Conservation (phyloP, 2,888 invertebrate genomes). For the Pseudococcus longispinus region DNA sequence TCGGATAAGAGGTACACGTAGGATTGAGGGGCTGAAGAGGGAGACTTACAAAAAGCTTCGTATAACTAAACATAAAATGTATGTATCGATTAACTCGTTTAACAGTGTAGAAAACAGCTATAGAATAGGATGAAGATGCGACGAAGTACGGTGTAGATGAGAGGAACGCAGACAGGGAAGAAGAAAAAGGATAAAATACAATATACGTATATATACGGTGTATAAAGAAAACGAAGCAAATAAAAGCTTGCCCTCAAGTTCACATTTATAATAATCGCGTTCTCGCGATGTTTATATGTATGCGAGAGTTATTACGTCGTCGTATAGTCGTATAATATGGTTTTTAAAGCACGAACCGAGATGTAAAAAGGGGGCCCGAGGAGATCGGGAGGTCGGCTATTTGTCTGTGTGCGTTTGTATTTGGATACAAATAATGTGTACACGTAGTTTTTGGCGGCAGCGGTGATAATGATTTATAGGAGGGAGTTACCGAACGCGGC, state of each 20-base stretch:
- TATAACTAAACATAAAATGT: neutral
- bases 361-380: neutral
- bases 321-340: neutral
- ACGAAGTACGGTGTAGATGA: neutral
- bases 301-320: conserved; percentile 1
- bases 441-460: conserved; percentile 1
- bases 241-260: conserved; percentile 30
- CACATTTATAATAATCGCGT: conserved; percentile 29
- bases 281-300: neutral
- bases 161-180: neutral
- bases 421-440: conserved; percentile 30
- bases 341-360: neutral
- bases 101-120: neutral
- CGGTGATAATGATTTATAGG: conserved; percentile 41
- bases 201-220: no score
- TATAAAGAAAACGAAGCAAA: conserved; percentile 33
- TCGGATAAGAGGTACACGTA: neutral
- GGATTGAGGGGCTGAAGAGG: neutral
- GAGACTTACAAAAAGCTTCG: neutral
- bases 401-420: neutral
- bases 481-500: conserved; percentile 10
- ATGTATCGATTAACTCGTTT: conserved; percentile 9
- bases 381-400: neutral
- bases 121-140: neutral
- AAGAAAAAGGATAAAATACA: conserved; percentile 5